Evolutionary conservation across 1,140 invertebrate species (phyloP).

Genomic region (Tetraneura akinire): DNA sequence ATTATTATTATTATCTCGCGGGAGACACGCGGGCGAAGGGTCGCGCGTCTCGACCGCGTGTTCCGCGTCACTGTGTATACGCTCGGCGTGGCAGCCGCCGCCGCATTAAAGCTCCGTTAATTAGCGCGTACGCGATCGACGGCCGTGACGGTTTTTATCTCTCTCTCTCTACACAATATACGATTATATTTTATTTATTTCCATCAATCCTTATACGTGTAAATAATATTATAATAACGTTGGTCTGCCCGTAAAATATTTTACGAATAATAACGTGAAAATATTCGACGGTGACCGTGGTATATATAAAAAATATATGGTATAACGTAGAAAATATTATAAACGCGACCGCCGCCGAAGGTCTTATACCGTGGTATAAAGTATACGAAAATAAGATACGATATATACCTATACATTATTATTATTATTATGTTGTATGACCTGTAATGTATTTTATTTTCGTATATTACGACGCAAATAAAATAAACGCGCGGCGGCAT

Average conservation of each 20-base stretch:
- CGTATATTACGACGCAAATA: no score
- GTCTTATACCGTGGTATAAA: no score
- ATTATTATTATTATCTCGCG: constrained; percentile 19
- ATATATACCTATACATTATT: no score
- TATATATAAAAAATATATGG: no score
- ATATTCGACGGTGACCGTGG: not conserved
- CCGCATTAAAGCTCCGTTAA: constrained; percentile 32
- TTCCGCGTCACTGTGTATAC: not conserved
- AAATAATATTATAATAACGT: no score
- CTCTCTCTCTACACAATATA: constrained; percentile 42
- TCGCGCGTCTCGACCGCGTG: not conserved
- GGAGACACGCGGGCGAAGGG: not conserved
- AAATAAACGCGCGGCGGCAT: no score
- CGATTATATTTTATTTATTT: no score
- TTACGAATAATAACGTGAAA: not conserved
- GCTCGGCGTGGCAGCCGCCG: not conserved
- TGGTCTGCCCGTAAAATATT: constrained; percentile 21
- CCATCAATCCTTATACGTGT: no score
- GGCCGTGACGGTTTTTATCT: constrained; percentile 38
- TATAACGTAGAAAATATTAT: no score
- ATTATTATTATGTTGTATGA: no score
- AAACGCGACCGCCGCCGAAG: not conserved
- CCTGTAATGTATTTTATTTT: no score
- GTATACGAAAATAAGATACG: no score
- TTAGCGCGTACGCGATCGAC: constrained; percentile 39